Evolutionary conservation across 2,797 vertebrate genomes (phyloP).

Genomic region (Anolis apletophallus): DNA sequence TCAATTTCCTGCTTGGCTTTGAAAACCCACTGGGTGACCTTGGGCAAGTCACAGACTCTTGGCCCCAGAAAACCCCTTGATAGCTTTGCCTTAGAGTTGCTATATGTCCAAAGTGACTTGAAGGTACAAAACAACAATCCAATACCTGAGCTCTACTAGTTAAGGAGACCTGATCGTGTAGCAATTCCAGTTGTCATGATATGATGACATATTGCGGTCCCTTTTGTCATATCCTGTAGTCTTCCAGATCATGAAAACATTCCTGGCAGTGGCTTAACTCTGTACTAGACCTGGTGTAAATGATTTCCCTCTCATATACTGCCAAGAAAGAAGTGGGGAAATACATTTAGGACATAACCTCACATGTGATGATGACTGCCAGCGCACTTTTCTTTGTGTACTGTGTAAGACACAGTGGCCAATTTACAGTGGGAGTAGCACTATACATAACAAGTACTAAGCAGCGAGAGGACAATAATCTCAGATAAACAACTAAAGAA

Average conservation of each 20-base stretch:
- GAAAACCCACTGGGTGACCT: no score
- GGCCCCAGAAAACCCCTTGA: no score
- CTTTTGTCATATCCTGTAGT: background rate
- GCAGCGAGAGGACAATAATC: no score
- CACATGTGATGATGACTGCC: background rate
- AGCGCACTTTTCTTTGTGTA: background rate
- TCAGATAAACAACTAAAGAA: no score
- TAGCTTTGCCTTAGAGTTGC: no score
- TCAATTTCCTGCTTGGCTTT: no score
- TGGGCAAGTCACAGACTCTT: no score
- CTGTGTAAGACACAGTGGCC: background rate
- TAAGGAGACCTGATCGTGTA: background rate
- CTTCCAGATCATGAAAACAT: background rate
- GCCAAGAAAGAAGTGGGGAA: background rate
- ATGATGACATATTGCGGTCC: no score
- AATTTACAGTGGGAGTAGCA: background rate
- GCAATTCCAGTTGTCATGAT: background rate
- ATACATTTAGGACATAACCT: background rate
- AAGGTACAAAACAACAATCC: background rate
- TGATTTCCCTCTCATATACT: background rate
- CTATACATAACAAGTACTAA: no score
- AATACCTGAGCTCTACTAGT: background rate
- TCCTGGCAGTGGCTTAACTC: background rate
- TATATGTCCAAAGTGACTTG: no score
- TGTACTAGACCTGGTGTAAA: background rate